Percentiles rank a stretch among this genome's conserved stretches.
Conservation (phyloP, 1,140 invertebrate genomes). For the Lepidurus packardi region DNA sequence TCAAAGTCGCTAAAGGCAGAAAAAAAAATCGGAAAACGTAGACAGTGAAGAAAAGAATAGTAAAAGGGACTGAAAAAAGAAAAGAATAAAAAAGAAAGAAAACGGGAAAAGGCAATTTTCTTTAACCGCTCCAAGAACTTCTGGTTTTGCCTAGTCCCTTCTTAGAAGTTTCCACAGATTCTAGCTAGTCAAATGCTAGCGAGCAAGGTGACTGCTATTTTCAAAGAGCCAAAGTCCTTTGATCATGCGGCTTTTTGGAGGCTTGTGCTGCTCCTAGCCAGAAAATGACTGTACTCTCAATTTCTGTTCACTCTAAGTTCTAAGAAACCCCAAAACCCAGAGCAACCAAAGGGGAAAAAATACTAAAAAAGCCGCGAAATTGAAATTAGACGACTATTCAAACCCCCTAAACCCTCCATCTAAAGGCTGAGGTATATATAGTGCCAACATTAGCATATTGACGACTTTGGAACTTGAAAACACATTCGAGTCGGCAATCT, state of each 20-base stretch:
- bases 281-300: background rate
- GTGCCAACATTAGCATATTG: constrained; percentile 12
- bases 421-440: background rate
- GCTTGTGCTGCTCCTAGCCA: background rate
- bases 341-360: background rate
- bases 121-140: background rate
- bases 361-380: background rate
- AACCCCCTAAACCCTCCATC: background rate
- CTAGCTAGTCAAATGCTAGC: background rate
- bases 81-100: too few relatives aligned
- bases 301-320: background rate
- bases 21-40: background rate
- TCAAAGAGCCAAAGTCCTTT: constrained; percentile 4
- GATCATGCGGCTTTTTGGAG: constrained; percentile 13
- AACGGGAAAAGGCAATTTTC: background rate
- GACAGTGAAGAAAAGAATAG: background rate
- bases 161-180: background rate
- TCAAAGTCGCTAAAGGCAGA: background rate
- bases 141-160: background rate
- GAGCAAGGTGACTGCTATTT: background rate
- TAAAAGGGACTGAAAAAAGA: background rate
- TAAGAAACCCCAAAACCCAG: background rate
- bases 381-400: background rate
- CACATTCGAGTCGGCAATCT: background rate
- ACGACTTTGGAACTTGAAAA: background rate